These are phyloP conservation scores for Dinoponera quadriceps DNA, from an alignment of 1,140 invertebrate genomes.

Conservation along the genomic window DNA sequence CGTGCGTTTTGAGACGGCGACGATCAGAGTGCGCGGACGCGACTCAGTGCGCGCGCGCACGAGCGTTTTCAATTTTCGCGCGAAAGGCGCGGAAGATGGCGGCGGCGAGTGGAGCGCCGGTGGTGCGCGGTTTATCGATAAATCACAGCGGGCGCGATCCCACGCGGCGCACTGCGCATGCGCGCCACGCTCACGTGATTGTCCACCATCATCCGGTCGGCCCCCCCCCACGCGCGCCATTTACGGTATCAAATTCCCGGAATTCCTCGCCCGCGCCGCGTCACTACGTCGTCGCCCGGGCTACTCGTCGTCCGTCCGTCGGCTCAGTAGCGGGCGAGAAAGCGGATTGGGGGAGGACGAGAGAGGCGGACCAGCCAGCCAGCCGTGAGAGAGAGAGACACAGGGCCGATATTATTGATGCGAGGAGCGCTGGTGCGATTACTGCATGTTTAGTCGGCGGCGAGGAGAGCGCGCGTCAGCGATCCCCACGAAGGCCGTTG, in stretches of 20 bases:
- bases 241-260: slow-evolving; percentile 80
- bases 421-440: slow-evolving; percentile 50
- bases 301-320: slow-evolving; percentile 12
- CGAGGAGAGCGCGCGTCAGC: no score
- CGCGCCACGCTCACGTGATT: slow-evolving; percentile 72
- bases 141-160: slow-evolving; percentile 49
- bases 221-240: slow-evolving; percentile 71
- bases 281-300: slow-evolving; percentile 65
- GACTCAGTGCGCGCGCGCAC: no score
- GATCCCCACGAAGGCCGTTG: no score
- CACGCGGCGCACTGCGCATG: neutral
- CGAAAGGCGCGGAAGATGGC: no score
- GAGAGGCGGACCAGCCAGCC: slow-evolving; percentile 62
- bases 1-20: no score
- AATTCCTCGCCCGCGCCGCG: slow-evolving; percentile 73
- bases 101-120: no score
- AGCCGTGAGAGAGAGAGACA: no score
- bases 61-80: no score
- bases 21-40: no score
- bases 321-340: slow-evolving; percentile 10
- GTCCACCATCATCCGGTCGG: slow-evolving; percentile 58
- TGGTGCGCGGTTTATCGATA: slow-evolving; percentile 39
- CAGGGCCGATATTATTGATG: slow-evolving; percentile 67
- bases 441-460: no score
- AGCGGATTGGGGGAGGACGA: slow-evolving; percentile 65